Base-by-base conservation (phyloP, 2,888 invertebrate species). In the Euzetes globulus region DNA sequence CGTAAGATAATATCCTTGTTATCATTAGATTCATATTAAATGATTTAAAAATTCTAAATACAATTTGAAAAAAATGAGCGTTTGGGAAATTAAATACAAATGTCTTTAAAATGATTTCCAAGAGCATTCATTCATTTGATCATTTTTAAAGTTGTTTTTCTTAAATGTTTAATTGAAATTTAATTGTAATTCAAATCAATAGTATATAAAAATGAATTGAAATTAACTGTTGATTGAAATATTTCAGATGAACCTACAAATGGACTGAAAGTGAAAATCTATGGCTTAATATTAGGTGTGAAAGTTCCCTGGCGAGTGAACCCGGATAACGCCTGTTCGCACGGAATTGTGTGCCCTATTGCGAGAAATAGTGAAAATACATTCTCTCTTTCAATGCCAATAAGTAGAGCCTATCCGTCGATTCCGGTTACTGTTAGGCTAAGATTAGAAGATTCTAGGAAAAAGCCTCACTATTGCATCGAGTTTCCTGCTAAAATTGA, bases 351-450 rank as follows among this genome's bases (percentile, higher is more conserved):
- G 5, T 65, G 65, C 37, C 65, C 65, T 5, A 65, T 65, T 17
- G 4, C 9, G 17, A 65, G 37, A 3, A 41, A 65, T 68, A 41
- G 70, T 73, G 75, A 72, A 60, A 76, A 77, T 73, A 75, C 72
- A 74, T 75, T 77, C 73, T 73, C 55, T 65, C 75, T 76, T 73
- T 75, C 76, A 72, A 72, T 75, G 75, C 77, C 77, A 71, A 76
- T 77, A 73, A 77, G 77, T 79, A 79, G 79, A 76, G 73, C 3
- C 25, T 65, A 65, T n/a, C 65, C 65, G 11, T 33, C 6, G 15
- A 41, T 65, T 19, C 41, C 65, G 3, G 33, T 65, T 6, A 65
- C 25, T 19, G 65, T 65, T 19, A 65, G 27, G 17, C 19, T 65
- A 25, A 11, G 65, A 37, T 41, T 65, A 37, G 65, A 65, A n/a